These are phyloP conservation scores for Plemyria rubiginata DNA, from an alignment of 2,888 invertebrate species.

Conservation along the genomic window DNA sequence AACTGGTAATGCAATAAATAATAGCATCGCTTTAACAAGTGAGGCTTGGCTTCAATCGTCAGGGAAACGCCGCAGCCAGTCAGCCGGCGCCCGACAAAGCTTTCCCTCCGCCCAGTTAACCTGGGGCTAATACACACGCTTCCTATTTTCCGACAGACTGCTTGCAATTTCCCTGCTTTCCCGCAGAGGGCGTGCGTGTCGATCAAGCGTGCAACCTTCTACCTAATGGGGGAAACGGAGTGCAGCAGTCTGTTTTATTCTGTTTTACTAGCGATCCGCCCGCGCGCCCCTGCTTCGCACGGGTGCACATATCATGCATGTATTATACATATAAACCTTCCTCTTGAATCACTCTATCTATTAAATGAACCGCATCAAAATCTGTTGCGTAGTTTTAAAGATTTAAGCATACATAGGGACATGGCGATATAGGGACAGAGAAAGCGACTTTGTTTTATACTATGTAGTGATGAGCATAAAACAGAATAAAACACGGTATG, in stretches of 20 bases:
- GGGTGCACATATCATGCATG: no score
- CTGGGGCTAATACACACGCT: slow-evolving; percentile 12
- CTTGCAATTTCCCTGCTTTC: slow-evolving; percentile 27
- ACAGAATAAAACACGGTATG: no score
- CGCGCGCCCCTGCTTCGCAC: no score
- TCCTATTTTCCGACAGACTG: slow-evolving; percentile 29
- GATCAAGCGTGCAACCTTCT: slow-evolving; percentile 17
- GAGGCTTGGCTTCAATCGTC: background rate
- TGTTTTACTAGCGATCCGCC: no score
- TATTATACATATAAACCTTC: no score
- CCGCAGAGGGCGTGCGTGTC: slow-evolving; percentile 21
- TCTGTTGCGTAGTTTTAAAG: no score
- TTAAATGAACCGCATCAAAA: no score
- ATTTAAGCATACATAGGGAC: no score
- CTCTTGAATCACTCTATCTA: no score
- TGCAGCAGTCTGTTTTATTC: background rate
- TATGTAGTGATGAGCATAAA: no score
- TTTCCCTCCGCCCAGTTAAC: slow-evolving; percentile 22
- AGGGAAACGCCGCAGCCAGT: slow-evolving; percentile 6
- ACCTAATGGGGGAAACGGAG: background rate
- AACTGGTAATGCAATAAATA: background rate
- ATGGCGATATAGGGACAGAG: no score
- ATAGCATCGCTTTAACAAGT: slow-evolving; percentile 9
- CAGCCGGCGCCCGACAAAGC: slow-evolving; percentile 8
- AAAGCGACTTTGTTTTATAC: no score